Base-by-base conservation (phyloP, 2,888 invertebrate species). In the Glyphotaelius pellucidus region DNA sequence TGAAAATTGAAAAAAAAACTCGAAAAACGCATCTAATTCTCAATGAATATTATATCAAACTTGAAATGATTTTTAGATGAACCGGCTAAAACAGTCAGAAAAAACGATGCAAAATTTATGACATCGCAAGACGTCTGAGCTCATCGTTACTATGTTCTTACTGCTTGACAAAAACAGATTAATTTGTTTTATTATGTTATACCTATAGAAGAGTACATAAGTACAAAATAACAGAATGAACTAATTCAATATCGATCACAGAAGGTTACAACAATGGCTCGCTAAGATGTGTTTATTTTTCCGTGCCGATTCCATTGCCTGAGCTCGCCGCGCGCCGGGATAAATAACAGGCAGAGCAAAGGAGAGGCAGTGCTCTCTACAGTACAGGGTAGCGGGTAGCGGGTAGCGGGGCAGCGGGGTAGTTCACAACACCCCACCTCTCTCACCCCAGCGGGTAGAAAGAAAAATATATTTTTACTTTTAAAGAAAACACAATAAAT, bases 401-500 rank as follows among this genome's bases (percentile, higher is more conserved):
- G n/a, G 52, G 52, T 19, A 52, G 19, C 47, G 15, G 47, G 15
- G 19, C 5, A 19, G 19, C 47, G 15, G 47, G 47, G 19, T 1
- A 19, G 67, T 25, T 9, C 25, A n/a, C 67, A 67, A 25, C 67
- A 67, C 67, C 67, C 67, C 25, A n/a, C 19, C 52, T 52, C 80
- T n/a, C 92, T 81, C 89, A 91, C 92, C 90, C 52, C 67, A 30
- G 79, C 90, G n/a, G 86, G 85, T 86, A 79, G 38, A 90, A 86
- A 89, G 86, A 89, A 92, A 91, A 90, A 93, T 92, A 92, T 93
- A 93, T 93, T 93, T 93, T 93, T 93, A 93, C 92, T 92, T 93
- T 93, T 92, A 93, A 93, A 92, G 92, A 93, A 93, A 93, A 93
- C 93, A 93, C 93, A 93, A 93, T 93, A 93, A 93, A 93, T 93